Evolutionary conservation across 2,113 vertebrate genomes (phyloP), one percentile per base, ranked within the genome.

Genomic region (Toxotes chatareus): DNA sequence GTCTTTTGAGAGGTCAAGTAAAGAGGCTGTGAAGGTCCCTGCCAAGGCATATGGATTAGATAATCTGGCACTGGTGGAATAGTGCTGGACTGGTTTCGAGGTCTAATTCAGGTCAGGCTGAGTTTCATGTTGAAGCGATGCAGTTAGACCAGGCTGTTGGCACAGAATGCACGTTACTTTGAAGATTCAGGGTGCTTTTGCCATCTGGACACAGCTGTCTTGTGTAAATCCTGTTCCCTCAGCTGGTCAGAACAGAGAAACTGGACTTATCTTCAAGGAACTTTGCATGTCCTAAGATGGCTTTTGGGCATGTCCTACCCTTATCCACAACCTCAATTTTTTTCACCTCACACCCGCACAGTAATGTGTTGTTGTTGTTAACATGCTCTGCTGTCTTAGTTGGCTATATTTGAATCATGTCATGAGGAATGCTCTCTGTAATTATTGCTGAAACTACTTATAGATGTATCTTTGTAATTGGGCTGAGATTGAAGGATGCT

Each of bases 171-270:
- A 23, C 51, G 64, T 69, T 42, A 21, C 60, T 75, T 73, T 74
- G 44, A 69, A 2, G 46, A n/a, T 72, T 65, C 19, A 21, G 7
- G 49, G 70, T 13, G 27, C 21, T 61, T 42, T 59, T 27, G 67
- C 78, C 73, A 90, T 92, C 82, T 91, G 89, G 76, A 82, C 46
- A 46, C 78, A 73, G 62, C 82, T 84, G 83, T 70, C 56, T 56
- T 56, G 32, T 14, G 46, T 73, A 61, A 76, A 84, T 73, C 71
- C 62, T 17, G 2, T 14, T 51, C 62, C 47, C 70, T 73, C 53
- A 83, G 67, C 46, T 80, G 74, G 68, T 83, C 76, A 44, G 27
- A 57, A 68, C 66, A 44, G 53, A 66, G 66, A 69, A 71, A 62
- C 73, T 65, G 57, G 60, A 84, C 34, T 81, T 46, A 74, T 86